Percentiles rank a stretch among this genome's conserved stretches.
phyloP scores from a whole-genome alignment of 2,113 vertebrate genomes.

The Ochotona curzoniae region DNA sequence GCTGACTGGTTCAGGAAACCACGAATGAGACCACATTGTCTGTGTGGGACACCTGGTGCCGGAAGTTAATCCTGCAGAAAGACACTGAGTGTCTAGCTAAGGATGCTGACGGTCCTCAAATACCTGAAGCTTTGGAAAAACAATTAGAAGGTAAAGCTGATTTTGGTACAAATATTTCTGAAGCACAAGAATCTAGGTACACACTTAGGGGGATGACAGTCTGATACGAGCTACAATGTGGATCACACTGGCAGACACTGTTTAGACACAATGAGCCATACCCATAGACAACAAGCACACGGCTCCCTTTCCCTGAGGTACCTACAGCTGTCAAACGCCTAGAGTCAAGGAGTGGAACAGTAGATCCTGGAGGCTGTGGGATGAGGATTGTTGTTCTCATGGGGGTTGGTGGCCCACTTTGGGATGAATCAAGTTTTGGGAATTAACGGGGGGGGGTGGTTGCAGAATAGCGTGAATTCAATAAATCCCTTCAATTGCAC shows the following conservation, averaged over 20 bases:
- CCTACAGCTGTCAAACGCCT: neutral
- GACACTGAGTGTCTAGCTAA: neutral
- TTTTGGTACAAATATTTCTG: no score
- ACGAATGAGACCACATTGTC: neutral
- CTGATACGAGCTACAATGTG: neutral
- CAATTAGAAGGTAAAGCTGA: no score
- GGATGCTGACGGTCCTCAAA: neutral
- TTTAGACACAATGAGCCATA: neutral
- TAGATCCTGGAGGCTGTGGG: fast-evolving
- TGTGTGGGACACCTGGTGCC: neutral
- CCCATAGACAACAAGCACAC: fast-evolving
- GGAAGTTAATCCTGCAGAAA: neutral
- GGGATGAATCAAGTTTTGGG: neutral
- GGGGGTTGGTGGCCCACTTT: no score
- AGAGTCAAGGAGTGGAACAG: neutral
- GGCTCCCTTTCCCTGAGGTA: neutral
- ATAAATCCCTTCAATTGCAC: no score
- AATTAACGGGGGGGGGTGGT: neutral
- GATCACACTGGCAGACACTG: neutral
- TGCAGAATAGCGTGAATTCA: fast-evolving
- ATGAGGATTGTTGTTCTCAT: neutral
- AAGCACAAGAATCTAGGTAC: no score
- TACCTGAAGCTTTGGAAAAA: no score
- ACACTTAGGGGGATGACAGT: neutral
- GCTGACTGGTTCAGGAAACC: neutral